Evolutionary conservation across 2,797 vertebrate species (phyloP), one percentile per base, ranked within the genome.

Genomic region (Babyrousa celebensis): DNA sequence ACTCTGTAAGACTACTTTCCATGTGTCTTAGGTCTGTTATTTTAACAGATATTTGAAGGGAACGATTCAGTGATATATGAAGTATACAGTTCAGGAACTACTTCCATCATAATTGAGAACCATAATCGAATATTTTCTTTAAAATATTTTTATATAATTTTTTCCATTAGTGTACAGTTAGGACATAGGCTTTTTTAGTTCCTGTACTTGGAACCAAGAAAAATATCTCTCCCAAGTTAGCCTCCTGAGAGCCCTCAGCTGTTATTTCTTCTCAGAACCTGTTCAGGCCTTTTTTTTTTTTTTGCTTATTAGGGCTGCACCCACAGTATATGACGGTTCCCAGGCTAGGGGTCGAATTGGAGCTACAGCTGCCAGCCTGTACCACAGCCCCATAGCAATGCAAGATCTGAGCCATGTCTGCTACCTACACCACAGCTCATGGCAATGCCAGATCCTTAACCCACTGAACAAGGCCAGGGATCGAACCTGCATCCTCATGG

Each of bases 1-100:
- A 58, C 15, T 52, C n/a, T 54, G 15, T 43, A 71, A 78, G 16
- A 80, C 67, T 58, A n/a, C 29, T 48, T 91, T 65, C 74, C 32
- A 48, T 85, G 32, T 85, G 21, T 72, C 36, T 71, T 94, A 77
- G 56, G 16, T 84, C 48, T 91, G 32, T 82, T 63, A 82, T 82
- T 95, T 95, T 87, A 80, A 67, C 36, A 87, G 29, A 89, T 80
- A 85, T 67, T 96, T 90, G 56, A 78, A 60, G n/a, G 85, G 15
- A 93, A 52, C 58, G 9, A 10, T 48, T 48, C 43, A 48, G 43
- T 48, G 43, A 48, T 48, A 48, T 48, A 48, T 6, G 43, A 48
- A 48, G 43, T 48, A 48, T 48, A 48, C 9, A 48, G 5, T 48
- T 48, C 43, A 48, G 68, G 4, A 88, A 52, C 27, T 85, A 43